A percentile compares a stretch with the other conserved stretches of the same genome.
phyloP scores from a whole-genome alignment of 2,888 invertebrate genomes.

The Scaptomyza parva region DNA sequence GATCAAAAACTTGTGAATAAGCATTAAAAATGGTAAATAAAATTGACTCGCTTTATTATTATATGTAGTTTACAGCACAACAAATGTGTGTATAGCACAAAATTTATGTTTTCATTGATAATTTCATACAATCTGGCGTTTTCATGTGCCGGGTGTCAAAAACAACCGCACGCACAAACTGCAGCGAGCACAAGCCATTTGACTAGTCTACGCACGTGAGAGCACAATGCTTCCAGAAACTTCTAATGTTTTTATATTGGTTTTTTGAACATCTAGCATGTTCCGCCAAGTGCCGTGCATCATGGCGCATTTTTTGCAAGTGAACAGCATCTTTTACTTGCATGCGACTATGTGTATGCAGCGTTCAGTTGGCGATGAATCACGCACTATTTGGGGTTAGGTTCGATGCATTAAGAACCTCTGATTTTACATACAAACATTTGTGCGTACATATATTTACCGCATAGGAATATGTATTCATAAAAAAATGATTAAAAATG shows the following conservation, averaged over 20 bases:
- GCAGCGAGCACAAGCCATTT: constrained; percentile 41
- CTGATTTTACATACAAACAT: constrained; percentile 8
- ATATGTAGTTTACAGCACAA: constrained; percentile 46
- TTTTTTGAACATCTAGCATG: not conserved
- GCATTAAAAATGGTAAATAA: constrained; percentile 68
- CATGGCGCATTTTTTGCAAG: constrained; percentile 2
- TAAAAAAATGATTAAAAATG: not conserved
- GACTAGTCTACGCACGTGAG: constrained; percentile 58
- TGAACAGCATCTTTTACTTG: constrained; percentile 27
- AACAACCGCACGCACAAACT: constrained; percentile 36
- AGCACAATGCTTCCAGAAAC: constrained; percentile 54
- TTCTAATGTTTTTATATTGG: constrained; percentile 45
- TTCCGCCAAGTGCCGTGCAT: not conserved
- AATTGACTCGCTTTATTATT: constrained; percentile 17
- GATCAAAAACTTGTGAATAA: constrained; percentile 68
- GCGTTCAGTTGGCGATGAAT: constrained; percentile 58
- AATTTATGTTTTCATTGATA: constrained; percentile 62
- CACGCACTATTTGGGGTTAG: constrained; percentile 67
- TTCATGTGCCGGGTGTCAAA: constrained; percentile 71
- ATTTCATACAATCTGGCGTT: constrained; percentile 46
- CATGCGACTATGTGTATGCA: constrained; percentile 39
- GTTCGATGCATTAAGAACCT: constrained; percentile 33
- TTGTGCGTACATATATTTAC: constrained; percentile 5
- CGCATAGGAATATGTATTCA: not conserved
- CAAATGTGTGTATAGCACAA: constrained; percentile 16